phyloP scores from a whole-genome alignment of 2,888 invertebrate genomes.

The Pheosia tremula region DNA sequence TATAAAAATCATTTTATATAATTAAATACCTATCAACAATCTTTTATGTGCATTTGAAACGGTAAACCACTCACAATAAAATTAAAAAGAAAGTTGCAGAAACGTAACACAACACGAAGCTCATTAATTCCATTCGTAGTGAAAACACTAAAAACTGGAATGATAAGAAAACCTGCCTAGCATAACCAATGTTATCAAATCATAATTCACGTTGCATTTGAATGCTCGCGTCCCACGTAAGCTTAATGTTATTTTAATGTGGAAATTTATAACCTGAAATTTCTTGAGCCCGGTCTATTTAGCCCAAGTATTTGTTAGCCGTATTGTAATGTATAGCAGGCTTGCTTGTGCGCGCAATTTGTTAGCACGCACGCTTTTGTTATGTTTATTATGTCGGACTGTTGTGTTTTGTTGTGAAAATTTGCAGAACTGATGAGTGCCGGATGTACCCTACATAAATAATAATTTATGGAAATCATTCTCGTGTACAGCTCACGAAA shows the following conservation, averaged over 20 bases:
- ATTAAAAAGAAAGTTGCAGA: not conserved
- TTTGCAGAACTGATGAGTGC: not conserved
- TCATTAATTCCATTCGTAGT: slow-evolving; percentile 6
- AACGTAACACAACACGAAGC: slow-evolving; percentile 5
- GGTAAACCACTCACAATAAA: not conserved
- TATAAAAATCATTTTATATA: not conserved
- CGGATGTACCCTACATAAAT: not conserved
- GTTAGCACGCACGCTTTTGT: slow-evolving; percentile 23
- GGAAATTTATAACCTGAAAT: slow-evolving; percentile 36
- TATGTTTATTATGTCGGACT: slow-evolving; percentile 1
- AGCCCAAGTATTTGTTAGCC: slow-evolving; percentile 13
- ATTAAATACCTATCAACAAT: not conserved
- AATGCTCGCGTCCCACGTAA: slow-evolving; percentile 27
- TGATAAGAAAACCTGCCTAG: slow-evolving; percentile 22
- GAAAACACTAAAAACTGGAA: slow-evolving; percentile 6
- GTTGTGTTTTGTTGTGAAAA: not conserved
- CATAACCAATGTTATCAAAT: slow-evolving; percentile 34
- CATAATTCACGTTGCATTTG: slow-evolving; percentile 33
- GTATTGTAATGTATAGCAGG: slow-evolving; percentile 16
- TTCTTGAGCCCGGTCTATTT: slow-evolving; percentile 6
- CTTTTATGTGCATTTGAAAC: not conserved
- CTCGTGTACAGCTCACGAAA: no score
- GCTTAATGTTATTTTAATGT: slow-evolving; percentile 40
- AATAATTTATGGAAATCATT: no score
- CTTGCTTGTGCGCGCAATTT: slow-evolving; percentile 28